Evolutionary conservation across 1,140 invertebrate species (phyloP), one percentile per base, ranked within the genome.

Genomic region (Sarcophaga peregrina): DNA sequence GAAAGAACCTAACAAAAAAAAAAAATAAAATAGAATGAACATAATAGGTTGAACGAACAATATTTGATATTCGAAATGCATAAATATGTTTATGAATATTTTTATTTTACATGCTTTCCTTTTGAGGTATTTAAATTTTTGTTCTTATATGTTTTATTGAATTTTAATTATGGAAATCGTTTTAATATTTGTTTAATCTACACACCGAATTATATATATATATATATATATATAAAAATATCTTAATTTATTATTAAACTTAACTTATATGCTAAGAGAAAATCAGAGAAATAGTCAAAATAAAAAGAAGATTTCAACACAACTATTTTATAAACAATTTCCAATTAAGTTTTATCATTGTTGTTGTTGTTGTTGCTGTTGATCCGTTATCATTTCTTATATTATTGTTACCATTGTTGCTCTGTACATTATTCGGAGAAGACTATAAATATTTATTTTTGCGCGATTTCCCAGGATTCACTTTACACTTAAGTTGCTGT

Each of bases 401-500:
- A 72, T 20, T 20, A 20, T 20, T 76, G 15, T 76, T 50, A 76
- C 48, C 48, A 52, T 78, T 52, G 9, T 52, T 78, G 47, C 13
- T 78, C 50, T 50, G 17, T 7, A 9, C 47, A 78, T 78, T 17
- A 20, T 75, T 83, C 83, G 20, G 46, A 80, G 68, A 58, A 81
- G 81, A 90, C 89, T 90, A 90, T 90, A 90, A 90, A 84, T 88
- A 90, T 80, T 90, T 90, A 83, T 90, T 90, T 50, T 87, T 85
- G 85, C 89, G 86, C 62, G 89, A 87, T 85, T 87, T 89, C 54
- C 88, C 85, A 74, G 89, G 89, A 85, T 90, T 90, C 11, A 90
- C 82, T 78, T 89, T 90, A 85, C 89, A 89, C 83, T 96, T 96
- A 15, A 97, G 92, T 86, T 97, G 96, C 87, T 96, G 94, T 86